These are phyloP conservation scores for Ecliptopera silaceata DNA, from an alignment of 2,888 invertebrate genomes.

Conservation along the genomic window DNA sequence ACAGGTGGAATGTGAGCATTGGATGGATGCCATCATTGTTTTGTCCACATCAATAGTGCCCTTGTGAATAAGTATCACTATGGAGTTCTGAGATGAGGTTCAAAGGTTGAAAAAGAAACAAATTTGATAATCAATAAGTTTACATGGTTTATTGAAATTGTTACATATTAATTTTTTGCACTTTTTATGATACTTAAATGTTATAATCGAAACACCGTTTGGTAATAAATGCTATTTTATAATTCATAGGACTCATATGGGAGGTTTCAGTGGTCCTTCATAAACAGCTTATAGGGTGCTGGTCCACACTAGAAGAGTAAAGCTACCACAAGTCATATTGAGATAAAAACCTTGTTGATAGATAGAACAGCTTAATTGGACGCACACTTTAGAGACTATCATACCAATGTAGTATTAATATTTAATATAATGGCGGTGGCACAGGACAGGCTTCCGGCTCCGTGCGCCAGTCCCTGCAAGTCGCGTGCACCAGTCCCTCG, in stretches of 20 bases:
- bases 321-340: slow-evolving; percentile 42
- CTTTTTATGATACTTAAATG: slow-evolving; percentile 76
- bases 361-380: slow-evolving; percentile 44
- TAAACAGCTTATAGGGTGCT: slow-evolving; percentile 66
- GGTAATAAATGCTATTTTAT: slow-evolving; percentile 81
- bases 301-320: slow-evolving; percentile 45
- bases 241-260: slow-evolving; percentile 69
- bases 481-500: slow-evolving; percentile 36
- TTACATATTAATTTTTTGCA: slow-evolving; percentile 82
- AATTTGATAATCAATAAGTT: slow-evolving; percentile 69
- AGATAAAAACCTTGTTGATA: slow-evolving; percentile 40
- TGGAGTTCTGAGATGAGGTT: slow-evolving; percentile 23
- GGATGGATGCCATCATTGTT: slow-evolving; percentile 54
- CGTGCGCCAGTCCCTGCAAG: slow-evolving; percentile 32
- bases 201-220: slow-evolving; percentile 79
- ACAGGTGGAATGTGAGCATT: slow-evolving; percentile 65
- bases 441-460: slow-evolving; percentile 41
- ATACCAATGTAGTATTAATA: slow-evolving; percentile 39
- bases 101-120: slow-evolving; percentile 53
- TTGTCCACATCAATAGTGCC: slow-evolving; percentile 47
- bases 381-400: slow-evolving; percentile 45
- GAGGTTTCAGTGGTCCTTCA: slow-evolving; percentile 69
- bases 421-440: slow-evolving; percentile 43
- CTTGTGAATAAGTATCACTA: slow-evolving; percentile 40
- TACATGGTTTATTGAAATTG: slow-evolving; percentile 80